Base-by-base conservation (phyloP, 2,888 invertebrate genomes). In the Arrhopalites spinosus region DNA sequence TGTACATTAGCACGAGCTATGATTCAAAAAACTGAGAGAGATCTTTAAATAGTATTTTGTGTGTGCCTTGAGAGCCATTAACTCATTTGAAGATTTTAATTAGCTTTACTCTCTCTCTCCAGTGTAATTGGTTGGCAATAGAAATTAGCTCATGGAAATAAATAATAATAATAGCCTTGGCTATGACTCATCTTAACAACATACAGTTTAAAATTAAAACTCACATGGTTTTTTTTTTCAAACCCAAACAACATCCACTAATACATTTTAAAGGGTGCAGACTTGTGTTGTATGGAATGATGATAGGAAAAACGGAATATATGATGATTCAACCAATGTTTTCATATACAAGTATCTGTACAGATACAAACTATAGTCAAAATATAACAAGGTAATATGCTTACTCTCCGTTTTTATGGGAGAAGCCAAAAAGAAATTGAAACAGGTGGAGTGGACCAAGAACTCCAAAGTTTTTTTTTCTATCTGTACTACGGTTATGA, bases 401-500 rank as follows among this genome's bases (percentile, higher is more conserved):
- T 53, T 53, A n/a, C 47, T 45, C 15, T 20, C 53, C 53, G 25
- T 59, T 66, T 30, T 63, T 43, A 59, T 23, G 66, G 25, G 23
- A 36, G 66, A 56, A n/a, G n/a, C n/a, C 17, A 30, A 56, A 25
- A 30, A 69, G 53, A 56, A 56, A 69, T 53, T n/a, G 56, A 56
- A 59, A 59, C 53, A 70, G 59, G 70, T 70, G 70, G 53, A 69
- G 68, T 47, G 47, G 23, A n/a, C n/a, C n/a, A n/a, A n/a, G n/a
- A n/a, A n/a, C n/a, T n/a, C n/a, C n/a, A n/a, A n/a, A n/a, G n/a
- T n/a, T n/a, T n/a, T n/a, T n/a, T n/a, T n/a, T n/a, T n/a, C n/a
- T n/a, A n/a, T n/a, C n/a, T n/a, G n/a, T n/a, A 53, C 69, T 53
- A 69, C 30, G 43, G 36, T 70, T 70, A 70, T 70, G 70, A 69